Evolutionary conservation across 2,888 invertebrate species (phyloP).

Genomic region (Sipha maydis): DNA sequence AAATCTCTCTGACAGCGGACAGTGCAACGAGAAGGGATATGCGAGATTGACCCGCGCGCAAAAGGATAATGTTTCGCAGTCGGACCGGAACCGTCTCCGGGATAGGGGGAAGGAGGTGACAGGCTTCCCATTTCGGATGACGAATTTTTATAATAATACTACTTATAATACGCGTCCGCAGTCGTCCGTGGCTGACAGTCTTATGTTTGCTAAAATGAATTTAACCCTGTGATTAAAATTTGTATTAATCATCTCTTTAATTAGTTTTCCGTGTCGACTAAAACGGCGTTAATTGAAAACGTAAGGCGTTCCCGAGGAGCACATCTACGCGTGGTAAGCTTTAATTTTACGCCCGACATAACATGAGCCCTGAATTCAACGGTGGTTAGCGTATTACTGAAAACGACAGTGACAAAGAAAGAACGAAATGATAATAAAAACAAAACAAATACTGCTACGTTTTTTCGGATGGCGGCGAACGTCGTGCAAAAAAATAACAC

Average conservation of each 20-base stretch:
- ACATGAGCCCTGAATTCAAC: not conserved
- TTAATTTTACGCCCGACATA: constrained; percentile 32
- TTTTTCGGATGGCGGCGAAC: not conserved
- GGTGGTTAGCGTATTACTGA: constrained; percentile 3
- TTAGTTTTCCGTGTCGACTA: constrained; percentile 29
- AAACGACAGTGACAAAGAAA: not conserved
- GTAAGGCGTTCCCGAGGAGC: not conserved
- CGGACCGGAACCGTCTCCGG: not conserved
- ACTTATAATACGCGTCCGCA: not conserved
- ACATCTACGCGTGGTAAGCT: constrained; percentile 6
- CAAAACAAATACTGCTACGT: not conserved
- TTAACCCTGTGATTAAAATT: constrained; percentile 31
- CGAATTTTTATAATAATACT: not conserved
- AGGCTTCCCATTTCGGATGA: not conserved
- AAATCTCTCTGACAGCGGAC: not conserved
- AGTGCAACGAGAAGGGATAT: no score
- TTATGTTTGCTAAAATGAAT: not conserved
- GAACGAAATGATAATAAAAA: not conserved
- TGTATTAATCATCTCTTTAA: constrained; percentile 44
- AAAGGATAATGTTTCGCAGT: not conserved
- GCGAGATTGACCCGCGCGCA: not conserved
- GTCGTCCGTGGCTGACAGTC: not conserved
- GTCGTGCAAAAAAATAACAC: not conserved
- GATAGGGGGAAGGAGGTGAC: not conserved
- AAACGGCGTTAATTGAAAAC: constrained; percentile 47